Conservation (phyloP, 2,888 invertebrate genomes). For the Aplocera efformata region DNA sequence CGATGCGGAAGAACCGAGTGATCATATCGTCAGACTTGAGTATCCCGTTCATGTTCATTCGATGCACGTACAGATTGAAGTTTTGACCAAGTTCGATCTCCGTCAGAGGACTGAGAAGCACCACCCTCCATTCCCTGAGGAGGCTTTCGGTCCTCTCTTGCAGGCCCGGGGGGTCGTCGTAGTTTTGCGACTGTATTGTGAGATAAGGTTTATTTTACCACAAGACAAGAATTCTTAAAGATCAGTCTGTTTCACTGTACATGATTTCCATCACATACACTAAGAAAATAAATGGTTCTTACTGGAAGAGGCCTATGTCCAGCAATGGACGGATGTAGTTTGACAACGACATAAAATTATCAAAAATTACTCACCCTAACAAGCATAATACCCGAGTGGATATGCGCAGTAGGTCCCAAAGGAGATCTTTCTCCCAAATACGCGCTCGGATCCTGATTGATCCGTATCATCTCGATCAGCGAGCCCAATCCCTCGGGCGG, state of each 20-base stretch:
- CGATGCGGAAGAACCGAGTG: constrained; percentile 97
- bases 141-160: constrained; percentile 97
- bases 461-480: constrained; percentile 89
- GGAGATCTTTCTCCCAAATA: constrained; percentile 89
- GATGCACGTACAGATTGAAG: constrained; percentile 95
- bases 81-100: constrained; percentile 94
- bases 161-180: constrained; percentile 95
- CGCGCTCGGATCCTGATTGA: constrained; percentile 85
- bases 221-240: too few species aligned
- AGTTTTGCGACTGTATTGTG: constrained; percentile 82
- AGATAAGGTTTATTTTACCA: too few species aligned
- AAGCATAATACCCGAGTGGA: constrained; percentile 95
- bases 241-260: too few species aligned
- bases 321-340: too few species aligned
- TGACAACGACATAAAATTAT: not conserved
- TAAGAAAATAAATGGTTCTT: too few species aligned
- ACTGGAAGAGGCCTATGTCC: too few species aligned
- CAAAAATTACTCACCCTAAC: constrained; percentile 81
- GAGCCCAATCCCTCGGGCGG: constrained; percentile 91
- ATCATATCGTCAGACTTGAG: constrained; percentile 98
- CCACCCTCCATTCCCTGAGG: constrained; percentile 96
- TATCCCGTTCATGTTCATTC: constrained; percentile 95
- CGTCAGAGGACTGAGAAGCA: constrained; percentile 90
- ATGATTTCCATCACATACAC: too few species aligned
- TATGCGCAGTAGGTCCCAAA: constrained; percentile 91